A percentile compares a stretch with the other conserved stretches of the same genome.
These are phyloP conservation scores for Limnephilus lunatus DNA, from an alignment of 2,888 invertebrate genomes.

Conservation along the genomic window DNA sequence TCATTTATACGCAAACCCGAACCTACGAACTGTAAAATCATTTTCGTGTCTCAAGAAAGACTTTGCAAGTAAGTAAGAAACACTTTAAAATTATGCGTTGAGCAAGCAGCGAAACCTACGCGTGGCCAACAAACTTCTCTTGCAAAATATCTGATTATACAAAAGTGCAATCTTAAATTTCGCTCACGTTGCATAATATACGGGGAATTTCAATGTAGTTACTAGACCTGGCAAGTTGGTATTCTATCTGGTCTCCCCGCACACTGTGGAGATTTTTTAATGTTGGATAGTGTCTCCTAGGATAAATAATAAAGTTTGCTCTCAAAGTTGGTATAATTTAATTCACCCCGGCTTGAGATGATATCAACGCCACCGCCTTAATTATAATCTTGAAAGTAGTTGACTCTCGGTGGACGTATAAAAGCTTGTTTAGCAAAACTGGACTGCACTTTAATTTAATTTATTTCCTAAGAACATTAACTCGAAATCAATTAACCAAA, in stretches of 20 bases:
- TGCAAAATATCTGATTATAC: conserved; percentile 42
- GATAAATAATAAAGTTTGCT: conserved; percentile 13
- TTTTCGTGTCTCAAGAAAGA: not conserved
- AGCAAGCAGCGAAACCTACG: conserved; percentile 4
- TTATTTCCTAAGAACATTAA: not conserved
- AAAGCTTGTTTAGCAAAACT: not conserved
- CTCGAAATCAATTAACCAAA: not conserved
- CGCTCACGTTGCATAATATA: conserved; percentile 50
- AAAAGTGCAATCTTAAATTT: conserved; percentile 45
- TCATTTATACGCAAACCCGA: not conserved
- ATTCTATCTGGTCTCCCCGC: conserved; percentile 33
- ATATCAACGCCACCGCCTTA: conserved; percentile 15
- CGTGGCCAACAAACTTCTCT: conserved; percentile 24
- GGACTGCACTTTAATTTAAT: not conserved
- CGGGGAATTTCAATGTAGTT: conserved; percentile 52
- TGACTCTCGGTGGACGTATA: not conserved
- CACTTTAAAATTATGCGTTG: not conserved
- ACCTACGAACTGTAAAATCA: not conserved
- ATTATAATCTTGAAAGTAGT: conserved; percentile 8
- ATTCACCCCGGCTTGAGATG: conserved; percentile 8
- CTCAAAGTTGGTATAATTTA: not conserved
- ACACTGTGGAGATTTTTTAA: conserved; percentile 40
- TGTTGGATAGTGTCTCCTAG: conserved; percentile 30
- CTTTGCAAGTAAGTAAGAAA: not conserved
- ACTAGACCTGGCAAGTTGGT: conserved; percentile 25